Percentiles rank a stretch among this genome's conserved stretches.
Conservation (phyloP, 2,113 vertebrate genomes). For the Microcebus ravelobensis region DNA sequence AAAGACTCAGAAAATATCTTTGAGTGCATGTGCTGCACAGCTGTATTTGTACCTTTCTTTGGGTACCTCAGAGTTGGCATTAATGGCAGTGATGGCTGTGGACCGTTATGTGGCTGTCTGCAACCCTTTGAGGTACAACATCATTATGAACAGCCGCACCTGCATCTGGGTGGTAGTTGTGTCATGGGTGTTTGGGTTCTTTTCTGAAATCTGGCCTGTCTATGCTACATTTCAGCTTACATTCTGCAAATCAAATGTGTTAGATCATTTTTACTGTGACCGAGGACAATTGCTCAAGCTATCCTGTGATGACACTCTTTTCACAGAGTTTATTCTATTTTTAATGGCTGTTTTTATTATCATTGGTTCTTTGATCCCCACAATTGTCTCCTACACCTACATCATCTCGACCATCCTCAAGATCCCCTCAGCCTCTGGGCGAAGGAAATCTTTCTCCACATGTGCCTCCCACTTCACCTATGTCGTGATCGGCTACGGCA, state of each 20-base stretch:
- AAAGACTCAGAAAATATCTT: slow-evolving; percentile 42
- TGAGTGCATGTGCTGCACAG: slow-evolving; percentile 8
- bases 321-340: too few species aligned
- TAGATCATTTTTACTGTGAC: slow-evolving; percentile 19
- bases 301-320: background rate
- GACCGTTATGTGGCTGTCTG: slow-evolving; percentile 26
- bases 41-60: slow-evolving; percentile 59
- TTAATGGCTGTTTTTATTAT: too few species aligned
- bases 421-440: background rate
- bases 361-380: background rate
- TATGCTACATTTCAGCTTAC: background rate
- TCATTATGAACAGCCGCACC: slow-evolving; percentile 30
- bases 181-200: slow-evolving; percentile 1
- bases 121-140: background rate
- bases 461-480: slow-evolving; percentile 45
- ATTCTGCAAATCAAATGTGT: background rate
- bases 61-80: slow-evolving; percentile 31
- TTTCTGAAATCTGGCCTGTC: background rate
- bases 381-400: slow-evolving; percentile 1
- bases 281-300: background rate
- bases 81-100: slow-evolving; percentile 30
- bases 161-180: slow-evolving; percentile 32
- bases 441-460: background rate
- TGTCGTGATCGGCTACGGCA: background rate
- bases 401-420: slow-evolving; percentile 37